phyloP scores from a whole-genome alignment of 2,888 invertebrate genomes.

The Leucophenga montana region DNA sequence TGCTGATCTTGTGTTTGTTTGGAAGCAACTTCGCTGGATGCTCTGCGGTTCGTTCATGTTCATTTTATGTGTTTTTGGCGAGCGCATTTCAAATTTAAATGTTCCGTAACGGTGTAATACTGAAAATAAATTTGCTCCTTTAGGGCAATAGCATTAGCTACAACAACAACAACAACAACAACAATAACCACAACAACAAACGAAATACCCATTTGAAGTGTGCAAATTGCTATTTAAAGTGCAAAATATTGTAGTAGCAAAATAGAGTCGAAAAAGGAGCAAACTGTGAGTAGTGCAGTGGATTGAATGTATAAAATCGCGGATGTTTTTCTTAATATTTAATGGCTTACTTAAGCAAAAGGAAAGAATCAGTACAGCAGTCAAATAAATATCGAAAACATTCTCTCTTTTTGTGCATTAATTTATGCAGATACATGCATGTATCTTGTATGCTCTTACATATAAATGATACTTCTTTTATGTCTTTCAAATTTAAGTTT shows the following conservation, averaged over 20 bases:
- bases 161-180: slow-evolving; percentile 22
- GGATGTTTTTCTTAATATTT: slow-evolving; percentile 50
- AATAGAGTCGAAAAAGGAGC: background rate
- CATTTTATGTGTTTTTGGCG: slow-evolving; percentile 65
- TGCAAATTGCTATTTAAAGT: slow-evolving; percentile 17
- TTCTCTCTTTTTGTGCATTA: slow-evolving; percentile 6
- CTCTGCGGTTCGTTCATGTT: slow-evolving; percentile 51
- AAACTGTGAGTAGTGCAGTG: background rate
- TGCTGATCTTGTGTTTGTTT: too few relatives aligned
- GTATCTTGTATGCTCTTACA: too few relatives aligned
- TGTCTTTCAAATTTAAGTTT: slow-evolving; percentile 53
- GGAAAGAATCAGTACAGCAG: background rate
- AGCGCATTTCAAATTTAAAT: slow-evolving; percentile 66
- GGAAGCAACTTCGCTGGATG: background rate
- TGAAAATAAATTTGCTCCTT: slow-evolving; percentile 42
- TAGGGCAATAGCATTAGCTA: slow-evolving; percentile 1
- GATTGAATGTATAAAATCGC: slow-evolving; percentile 54
- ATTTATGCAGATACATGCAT: background rate
- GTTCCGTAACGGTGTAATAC: slow-evolving; percentile 65
- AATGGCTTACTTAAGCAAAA: slow-evolving; percentile 54
- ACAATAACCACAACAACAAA: slow-evolving; percentile 25
- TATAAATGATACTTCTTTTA: slow-evolving; percentile 27
- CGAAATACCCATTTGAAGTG: slow-evolving; percentile 1
- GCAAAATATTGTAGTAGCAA: background rate
- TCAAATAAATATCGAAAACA: slow-evolving; percentile 8